Evolutionary conservation across 2,888 invertebrate species (phyloP), one percentile per base, ranked within the genome.

Genomic region (Teinopalpus imperialis): DNA sequence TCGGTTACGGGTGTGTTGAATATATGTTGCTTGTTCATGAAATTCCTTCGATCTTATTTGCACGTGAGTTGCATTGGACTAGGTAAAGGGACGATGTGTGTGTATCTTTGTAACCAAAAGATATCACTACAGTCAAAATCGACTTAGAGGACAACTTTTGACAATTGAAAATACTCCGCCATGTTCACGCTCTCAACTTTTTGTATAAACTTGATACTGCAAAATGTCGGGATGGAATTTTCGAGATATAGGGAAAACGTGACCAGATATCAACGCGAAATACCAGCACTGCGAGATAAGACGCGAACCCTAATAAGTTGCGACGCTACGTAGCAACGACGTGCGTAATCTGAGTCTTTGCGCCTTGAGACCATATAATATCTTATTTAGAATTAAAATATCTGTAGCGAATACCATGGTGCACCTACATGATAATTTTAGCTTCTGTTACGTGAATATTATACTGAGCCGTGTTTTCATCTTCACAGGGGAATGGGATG

Each of bases 351-450:
- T 60, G 63, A 61, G 51, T 56, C 53, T 45, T 56, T 59, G 52
- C 56, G 53, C 59, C 62, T 65, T 56, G 58, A 66, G 64, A 61
- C 57, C 58, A 56, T 57, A 59, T 58, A 66, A 69, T 67, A 59
- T 57, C 57, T 54, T 53, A 60, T 61, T 61, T 59, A 43, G 53
- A 64, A 69, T 66, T 68, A 66, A 68, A 71, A 70, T 64, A 59
- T 55, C 57, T 45, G 10, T 18, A 36, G 37, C 16, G 18, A 21
- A 23, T 30, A 30, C 10, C 26, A 48, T 24, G 3, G n/a, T 36
- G 13, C 35, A 1, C 24, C 24, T 16, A 16, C 14, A 24, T 35
- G n/a, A 35, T 35, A 34, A 32, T 34, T 20, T 35, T 13, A 34
- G 35, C 34, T 26, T 9, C 26, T 36, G 14, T 24, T 9, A 24